Percentiles rank a stretch among this genome's conserved stretches.
Evolutionary conservation across 1,140 invertebrate species (phyloP).

Genomic region (Scaptomyza hsui): DNA sequence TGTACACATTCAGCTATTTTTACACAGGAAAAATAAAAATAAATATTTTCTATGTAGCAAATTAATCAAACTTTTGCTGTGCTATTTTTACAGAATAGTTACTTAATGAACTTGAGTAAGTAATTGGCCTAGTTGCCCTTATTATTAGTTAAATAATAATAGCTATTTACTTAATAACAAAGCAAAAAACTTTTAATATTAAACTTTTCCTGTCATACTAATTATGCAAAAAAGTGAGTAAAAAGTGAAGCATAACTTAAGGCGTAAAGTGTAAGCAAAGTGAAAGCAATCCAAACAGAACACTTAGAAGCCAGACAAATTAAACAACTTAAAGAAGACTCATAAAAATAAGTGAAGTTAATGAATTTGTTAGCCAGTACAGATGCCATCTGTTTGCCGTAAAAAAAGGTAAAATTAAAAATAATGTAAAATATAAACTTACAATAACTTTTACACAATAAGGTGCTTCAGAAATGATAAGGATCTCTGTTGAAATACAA

Average conservation of each 20-base stretch:
- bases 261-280: background rate
- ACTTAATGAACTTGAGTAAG: background rate
- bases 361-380: too few relatives aligned
- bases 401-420: background rate
- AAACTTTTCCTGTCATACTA: conserved; percentile 2
- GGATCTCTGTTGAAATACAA: background rate
- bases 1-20: too few relatives aligned
- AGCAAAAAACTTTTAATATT: background rate
- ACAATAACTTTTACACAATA: background rate
- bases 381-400: too few relatives aligned
- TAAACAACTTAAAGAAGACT: background rate
- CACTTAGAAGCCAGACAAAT: background rate
- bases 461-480: background rate
- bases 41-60: background rate
- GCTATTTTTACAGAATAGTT: background rate
- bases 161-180: background rate
- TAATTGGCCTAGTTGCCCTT: background rate
- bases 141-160: conserved; percentile 3
- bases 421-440: background rate
- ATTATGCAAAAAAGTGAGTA: background rate
- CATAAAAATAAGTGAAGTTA: background rate
- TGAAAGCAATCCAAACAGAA: background rate
- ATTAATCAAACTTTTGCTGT: conserved; percentile 1
- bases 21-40: background rate
- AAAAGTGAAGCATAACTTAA: conserved; percentile 3